These are phyloP conservation scores for Perizoma affinitatum DNA, from an alignment of 2,888 invertebrate genomes.

Conservation along the genomic window DNA sequence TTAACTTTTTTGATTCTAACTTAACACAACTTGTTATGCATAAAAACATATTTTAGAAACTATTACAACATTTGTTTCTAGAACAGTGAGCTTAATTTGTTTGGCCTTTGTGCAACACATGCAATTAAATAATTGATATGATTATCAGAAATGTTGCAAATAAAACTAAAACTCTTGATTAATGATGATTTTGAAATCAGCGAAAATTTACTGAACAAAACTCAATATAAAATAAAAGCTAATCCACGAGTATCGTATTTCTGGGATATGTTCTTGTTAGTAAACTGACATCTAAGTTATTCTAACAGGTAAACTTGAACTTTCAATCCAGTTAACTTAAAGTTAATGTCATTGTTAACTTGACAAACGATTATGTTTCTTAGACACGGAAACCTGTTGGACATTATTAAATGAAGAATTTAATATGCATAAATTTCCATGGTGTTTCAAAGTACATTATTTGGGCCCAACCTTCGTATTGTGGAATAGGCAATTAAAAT, in stretches of 20 bases:
- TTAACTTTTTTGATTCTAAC: too few species aligned
- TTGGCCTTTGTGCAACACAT: too few species aligned
- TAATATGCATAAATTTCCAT: background rate
- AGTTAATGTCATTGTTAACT: slow-evolving; percentile 19
- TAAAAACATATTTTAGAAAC: too few species aligned
- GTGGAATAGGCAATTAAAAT: too few species aligned
- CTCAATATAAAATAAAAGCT: background rate
- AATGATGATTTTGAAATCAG: background rate
- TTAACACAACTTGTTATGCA: too few species aligned
- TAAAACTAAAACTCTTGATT: background rate
- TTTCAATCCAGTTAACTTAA: slow-evolving; percentile 1
- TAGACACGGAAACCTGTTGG: slow-evolving; percentile 14
- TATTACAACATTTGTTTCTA: too few species aligned
- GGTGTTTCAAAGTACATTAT: too few species aligned
- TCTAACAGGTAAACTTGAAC: slow-evolving; percentile 15
- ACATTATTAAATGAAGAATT: slow-evolving; percentile 2
- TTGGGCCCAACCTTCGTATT: too few species aligned
- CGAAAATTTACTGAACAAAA: background rate
- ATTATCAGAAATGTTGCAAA: background rate
- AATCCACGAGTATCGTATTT: slow-evolving; percentile 16
- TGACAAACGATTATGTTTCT: slow-evolving; percentile 20
- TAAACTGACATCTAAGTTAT: background rate
- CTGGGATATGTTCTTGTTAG: slow-evolving; percentile 16
- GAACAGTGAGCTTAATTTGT: too few species aligned
- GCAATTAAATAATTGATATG: too few species aligned